These are phyloP conservation scores for Salpingus planirostris DNA, from an alignment of 2,888 invertebrate genomes.

Conservation along the genomic window DNA sequence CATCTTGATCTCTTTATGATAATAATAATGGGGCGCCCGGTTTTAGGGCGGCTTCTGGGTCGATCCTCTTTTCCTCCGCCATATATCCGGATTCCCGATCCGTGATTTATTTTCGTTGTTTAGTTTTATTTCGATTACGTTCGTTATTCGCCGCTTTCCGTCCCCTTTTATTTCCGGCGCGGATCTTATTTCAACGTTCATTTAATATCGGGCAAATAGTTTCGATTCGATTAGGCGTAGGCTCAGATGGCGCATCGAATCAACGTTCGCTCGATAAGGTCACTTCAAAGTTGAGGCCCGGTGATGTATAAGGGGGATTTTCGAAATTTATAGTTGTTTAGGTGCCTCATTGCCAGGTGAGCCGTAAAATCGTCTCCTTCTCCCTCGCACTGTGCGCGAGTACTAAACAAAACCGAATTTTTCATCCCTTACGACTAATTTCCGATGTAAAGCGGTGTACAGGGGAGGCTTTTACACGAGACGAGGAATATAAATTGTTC, in stretches of 20 bases:
- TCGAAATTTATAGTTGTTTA: conserved; percentile 29
- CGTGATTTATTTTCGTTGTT: conserved; percentile 12
- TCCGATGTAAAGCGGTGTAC: conserved; percentile 14
- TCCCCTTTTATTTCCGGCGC: conserved; percentile 9
- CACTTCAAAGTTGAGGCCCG: conserved; percentile 25
- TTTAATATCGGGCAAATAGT: conserved; percentile 31
- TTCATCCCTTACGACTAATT: conserved; percentile 23
- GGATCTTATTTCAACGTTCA: conserved; percentile 28
- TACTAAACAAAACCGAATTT: conserved; percentile 21
- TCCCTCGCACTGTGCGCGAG: conserved; percentile 10
- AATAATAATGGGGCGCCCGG: too few species aligned
- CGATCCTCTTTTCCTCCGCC: too few species aligned
- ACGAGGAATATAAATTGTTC: conserved; percentile 26
- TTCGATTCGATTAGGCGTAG: conserved; percentile 30
- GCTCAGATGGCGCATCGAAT: conserved; percentile 28
- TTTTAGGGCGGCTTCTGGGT: too few species aligned
- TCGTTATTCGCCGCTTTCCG: conserved; percentile 11
- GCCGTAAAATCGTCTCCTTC: conserved; percentile 19
- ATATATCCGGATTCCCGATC: too few species aligned
- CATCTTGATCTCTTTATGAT: too few species aligned
- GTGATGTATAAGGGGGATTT: conserved; percentile 24
- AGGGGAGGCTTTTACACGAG: too few species aligned
- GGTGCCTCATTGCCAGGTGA: conserved; percentile 23
- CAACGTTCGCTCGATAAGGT: conserved; percentile 27
- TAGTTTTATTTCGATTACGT: conserved; percentile 14